These are phyloP conservation scores for Agrotis ipsilon DNA, from an alignment of 2,888 invertebrate species.

Conservation along the genomic window DNA sequence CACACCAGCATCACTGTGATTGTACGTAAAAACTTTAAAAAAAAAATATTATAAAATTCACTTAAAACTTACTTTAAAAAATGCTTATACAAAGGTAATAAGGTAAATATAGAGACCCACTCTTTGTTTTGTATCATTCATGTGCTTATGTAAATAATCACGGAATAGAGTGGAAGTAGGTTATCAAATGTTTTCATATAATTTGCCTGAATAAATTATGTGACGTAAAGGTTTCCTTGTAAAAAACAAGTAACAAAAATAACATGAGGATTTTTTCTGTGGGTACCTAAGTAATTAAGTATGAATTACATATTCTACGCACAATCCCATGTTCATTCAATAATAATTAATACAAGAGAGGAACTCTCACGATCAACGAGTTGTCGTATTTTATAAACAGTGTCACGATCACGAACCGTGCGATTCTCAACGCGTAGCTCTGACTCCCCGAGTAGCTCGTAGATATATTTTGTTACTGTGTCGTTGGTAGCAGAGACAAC, in stretches of 20 bases:
- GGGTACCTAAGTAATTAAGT: no score
- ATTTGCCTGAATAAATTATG: background rate
- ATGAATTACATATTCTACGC: constrained; percentile 12
- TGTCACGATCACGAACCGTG: constrained; percentile 63
- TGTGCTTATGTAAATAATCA: background rate
- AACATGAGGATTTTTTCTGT: background rate
- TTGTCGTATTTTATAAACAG: constrained; percentile 71
- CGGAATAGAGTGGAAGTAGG: no score
- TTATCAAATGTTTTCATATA: background rate
- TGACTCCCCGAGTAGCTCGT: background rate
- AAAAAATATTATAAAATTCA: no score
- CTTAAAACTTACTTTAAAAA: no score
- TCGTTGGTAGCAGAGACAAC: constrained; percentile 38
- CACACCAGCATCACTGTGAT: no score
- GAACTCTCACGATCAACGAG: constrained; percentile 67
- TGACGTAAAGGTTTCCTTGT: background rate
- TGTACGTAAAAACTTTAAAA: no score
- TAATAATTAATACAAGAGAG: constrained; percentile 32
- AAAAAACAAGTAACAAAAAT: background rate
- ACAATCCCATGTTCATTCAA: constrained; percentile 21
- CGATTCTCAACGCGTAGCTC: constrained; percentile 26
- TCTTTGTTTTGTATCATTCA: background rate
- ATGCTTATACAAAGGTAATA: background rate
- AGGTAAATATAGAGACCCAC: background rate
- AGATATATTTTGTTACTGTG: constrained; percentile 20